These are phyloP conservation scores for Leucopsar rothschildi DNA, from an alignment of 2,113 vertebrate genomes.

Conservation along the genomic window DNA sequence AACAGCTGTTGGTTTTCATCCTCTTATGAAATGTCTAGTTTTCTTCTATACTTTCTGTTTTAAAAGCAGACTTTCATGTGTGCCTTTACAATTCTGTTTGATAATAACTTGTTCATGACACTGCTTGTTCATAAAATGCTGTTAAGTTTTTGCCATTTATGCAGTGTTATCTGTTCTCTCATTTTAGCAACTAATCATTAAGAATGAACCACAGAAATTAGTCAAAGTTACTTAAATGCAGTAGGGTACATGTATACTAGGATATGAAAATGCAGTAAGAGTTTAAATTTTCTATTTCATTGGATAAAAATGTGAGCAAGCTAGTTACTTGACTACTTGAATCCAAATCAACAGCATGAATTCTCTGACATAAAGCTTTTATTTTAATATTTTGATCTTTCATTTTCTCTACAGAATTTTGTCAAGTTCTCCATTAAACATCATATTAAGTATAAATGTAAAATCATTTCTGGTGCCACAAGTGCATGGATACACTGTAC, in stretches of 20 bases:
- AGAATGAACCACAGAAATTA: neutral
- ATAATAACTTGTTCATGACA: neutral
- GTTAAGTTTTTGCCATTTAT: neutral
- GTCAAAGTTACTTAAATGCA: neutral
- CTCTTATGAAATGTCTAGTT: neutral
- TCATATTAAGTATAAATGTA: neutral
- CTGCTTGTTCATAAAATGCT: neutral
- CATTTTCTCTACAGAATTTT: neutral
- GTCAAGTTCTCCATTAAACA: neutral
- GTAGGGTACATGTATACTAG: neutral
- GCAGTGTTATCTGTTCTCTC: neutral
- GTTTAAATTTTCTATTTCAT: neutral
- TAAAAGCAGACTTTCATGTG: neutral
- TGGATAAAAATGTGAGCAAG: neutral
- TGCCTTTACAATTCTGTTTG: neutral
- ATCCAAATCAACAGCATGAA: neutral
- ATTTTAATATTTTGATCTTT: neutral
- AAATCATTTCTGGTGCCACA: rapidly evolving
- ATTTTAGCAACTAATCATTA: neutral
- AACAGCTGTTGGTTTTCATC: neutral
- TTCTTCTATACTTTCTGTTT: neutral
- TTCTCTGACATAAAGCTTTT: neutral
- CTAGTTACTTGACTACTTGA: neutral
- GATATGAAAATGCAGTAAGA: neutral
- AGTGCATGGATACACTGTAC: neutral